Evolutionary conservation across 1,140 invertebrate genomes (phyloP), one percentile per base, ranked within the genome.

Genomic region (Temnothorax curvispinosus): DNA sequence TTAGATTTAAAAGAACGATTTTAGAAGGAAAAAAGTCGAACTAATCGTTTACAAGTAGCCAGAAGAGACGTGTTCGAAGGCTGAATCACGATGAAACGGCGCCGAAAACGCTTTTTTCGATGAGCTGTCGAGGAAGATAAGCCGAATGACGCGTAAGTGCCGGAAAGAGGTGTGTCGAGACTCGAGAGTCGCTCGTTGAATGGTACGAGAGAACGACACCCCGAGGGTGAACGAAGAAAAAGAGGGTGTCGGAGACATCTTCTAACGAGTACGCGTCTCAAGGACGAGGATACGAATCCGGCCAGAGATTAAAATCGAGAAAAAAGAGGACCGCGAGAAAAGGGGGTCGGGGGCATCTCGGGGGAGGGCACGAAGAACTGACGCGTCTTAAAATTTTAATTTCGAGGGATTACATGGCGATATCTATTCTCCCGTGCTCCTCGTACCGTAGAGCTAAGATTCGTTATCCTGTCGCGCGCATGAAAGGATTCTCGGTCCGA

Each of bases 301-400:
- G 41, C 38, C 32, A 32, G 62, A 27, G 69, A 87, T 47, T 54
- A 38, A 41, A 54, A 85, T 44, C 38, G 65, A 87, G 44, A 62
- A 71, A 76, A 65, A 44, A 5, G 21, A 13, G 41, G 7, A 7
- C 4, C 32, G 21, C 32, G 50, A 56, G 41, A 52, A 52, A 21
- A 52, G 13, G 21, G 3, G 47, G 1, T 56, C 8, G 56, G 32
- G 7, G 2, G 15, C 15, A n/a, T 15, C 13, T 21, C 56, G 35
- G 5, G 13, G 41, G 7, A 8, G 56, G 32, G 35, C 32, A 38
- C 9, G 67, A 54, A 6, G 8, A 52, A 85, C 74, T 69, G 64
- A 86, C 18, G 11, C 67, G 27, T 87, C 50, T 56, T 80, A 80
- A 88, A 87, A 88, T 87, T 86, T 74, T 71, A 71, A 78, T 80